Percentiles rank a stretch among this genome's conserved stretches.
Conservation (phyloP, 2,888 invertebrate species). For the Acholoe squamosa region DNA sequence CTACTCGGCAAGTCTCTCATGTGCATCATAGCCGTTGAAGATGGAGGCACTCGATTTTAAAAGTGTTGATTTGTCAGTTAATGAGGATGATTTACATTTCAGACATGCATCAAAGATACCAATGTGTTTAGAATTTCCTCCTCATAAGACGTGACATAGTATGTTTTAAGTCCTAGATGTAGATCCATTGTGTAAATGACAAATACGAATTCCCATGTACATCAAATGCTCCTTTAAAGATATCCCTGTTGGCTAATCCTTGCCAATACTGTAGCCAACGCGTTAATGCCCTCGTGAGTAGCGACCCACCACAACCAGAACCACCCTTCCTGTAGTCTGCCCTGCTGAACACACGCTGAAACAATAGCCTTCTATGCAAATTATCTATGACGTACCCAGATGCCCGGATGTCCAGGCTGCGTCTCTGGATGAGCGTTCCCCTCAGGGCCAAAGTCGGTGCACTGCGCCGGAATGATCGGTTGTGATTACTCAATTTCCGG, state of each 20-base stretch:
- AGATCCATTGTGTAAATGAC: too few relatives aligned
- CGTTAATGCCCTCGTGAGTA: too few relatives aligned
- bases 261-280: too few relatives aligned
- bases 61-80: background rate
- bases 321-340: background rate
- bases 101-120: too few relatives aligned
- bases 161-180: background rate
- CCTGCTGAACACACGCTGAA: constrained; percentile 21
- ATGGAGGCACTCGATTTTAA: background rate
- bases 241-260: too few relatives aligned
- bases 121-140: too few relatives aligned
- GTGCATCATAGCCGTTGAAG: background rate
- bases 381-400: constrained; percentile 2
- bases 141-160: background rate
- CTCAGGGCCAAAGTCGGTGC: constrained; percentile 1
- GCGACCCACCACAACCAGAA: too few relatives aligned
- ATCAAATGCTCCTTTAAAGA: too few relatives aligned
- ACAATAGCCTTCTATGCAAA: constrained; percentile 44
- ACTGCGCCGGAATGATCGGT: constrained; percentile 29
- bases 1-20: background rate
- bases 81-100: too few relatives aligned
- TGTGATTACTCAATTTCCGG: constrained; percentile 60
- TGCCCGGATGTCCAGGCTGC: constrained; percentile 14
- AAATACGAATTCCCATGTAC: too few relatives aligned
- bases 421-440: background rate